phyloP scores from a whole-genome alignment of 1,140 invertebrate species.

The Drosophila pruinosa region DNA sequence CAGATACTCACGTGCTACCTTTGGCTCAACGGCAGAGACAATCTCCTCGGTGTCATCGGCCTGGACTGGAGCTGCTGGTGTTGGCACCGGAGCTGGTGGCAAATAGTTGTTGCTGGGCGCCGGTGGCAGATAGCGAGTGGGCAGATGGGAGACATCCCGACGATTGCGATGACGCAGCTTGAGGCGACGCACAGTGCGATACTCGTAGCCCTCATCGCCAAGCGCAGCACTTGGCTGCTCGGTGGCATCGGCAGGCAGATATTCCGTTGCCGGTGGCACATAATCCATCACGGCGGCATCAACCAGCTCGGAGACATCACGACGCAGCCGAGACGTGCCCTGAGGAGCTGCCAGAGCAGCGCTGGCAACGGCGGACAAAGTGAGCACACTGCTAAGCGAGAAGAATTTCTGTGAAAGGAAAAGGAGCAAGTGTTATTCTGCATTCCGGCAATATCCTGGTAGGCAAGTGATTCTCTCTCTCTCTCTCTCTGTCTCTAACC shows the following conservation, averaged over 20 bases:
- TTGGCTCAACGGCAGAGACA: constrained; percentile 57
- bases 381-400: constrained; percentile 57
- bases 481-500: not conserved
- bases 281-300: constrained; percentile 46
- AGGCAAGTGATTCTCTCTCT: not conserved
- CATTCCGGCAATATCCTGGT: constrained; percentile 9
- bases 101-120: constrained; percentile 58
- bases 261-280: constrained; percentile 44
- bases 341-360: constrained; percentile 59
- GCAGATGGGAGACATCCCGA: constrained; percentile 71
- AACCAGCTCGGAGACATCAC: constrained; percentile 61
- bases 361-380: constrained; percentile 67
- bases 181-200: constrained; percentile 67
- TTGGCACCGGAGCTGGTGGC: constrained; percentile 48
- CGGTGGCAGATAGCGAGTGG: constrained; percentile 52
- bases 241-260: constrained; percentile 20
- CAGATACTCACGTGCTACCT: constrained; percentile 66
- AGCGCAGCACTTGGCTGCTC: constrained; percentile 44
- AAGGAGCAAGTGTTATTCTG: constrained; percentile 3
- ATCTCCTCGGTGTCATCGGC: constrained; percentile 65
- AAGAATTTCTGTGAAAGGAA: constrained; percentile 66
- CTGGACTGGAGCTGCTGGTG: constrained; percentile 20
- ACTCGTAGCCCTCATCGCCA: constrained; percentile 66
- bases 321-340: constrained; percentile 31
- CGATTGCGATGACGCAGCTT: constrained; percentile 67